Base-by-base conservation (phyloP, 2,888 invertebrate genomes). In the Phoronis australis region DNA sequence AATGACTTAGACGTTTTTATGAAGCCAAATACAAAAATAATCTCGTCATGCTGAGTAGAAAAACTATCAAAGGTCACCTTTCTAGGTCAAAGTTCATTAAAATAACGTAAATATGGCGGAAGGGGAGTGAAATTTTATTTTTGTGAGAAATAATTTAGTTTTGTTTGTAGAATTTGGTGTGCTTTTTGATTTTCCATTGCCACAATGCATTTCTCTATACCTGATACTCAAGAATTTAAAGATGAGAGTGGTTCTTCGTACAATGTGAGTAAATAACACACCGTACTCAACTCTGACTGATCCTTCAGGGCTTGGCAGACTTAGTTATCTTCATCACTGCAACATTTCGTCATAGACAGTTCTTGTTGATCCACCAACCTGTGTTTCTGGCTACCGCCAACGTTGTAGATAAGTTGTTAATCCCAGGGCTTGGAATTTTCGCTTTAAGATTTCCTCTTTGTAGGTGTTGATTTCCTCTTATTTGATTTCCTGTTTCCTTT, bases 161-260 rank as follows among this genome's bases (percentile, higher is more conserved):
- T n/a, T n/a, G n/a, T n/a, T n/a, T n/a, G n/a, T n/a, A n/a, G n/a
- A n/a, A 18, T 5, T 6, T 5, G 20, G 23, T 21, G 22, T 41
- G n/a, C 53, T 51, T 44, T 50, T 6, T 21, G 37, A 43, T 42
- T 37, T 44, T 45, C 15, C 18, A 23, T n/a, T 24, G 21, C 23
- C 41, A 69, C 50, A 73, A 95, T 95, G 94, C 94, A 94, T 87
- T 94, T 94, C 82, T 93, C 94, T 63, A 91, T 95, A 77, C 93
- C 93, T 64, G 92, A 94, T 79, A 88, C 90, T 45, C 87, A 90
- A 80, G 92, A 92, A 77, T 85, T 90, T 77, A 87, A 86, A 71
- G 88, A 88, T 71, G 86, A 86, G 75, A 85, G 85, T 81, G 89
- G 89, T 69, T 85, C 87, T 71, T 83, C 87, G 58, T 93, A 87